phyloP scores from a whole-genome alignment of 2,888 invertebrate genomes.

The Sphinx pinastri region DNA sequence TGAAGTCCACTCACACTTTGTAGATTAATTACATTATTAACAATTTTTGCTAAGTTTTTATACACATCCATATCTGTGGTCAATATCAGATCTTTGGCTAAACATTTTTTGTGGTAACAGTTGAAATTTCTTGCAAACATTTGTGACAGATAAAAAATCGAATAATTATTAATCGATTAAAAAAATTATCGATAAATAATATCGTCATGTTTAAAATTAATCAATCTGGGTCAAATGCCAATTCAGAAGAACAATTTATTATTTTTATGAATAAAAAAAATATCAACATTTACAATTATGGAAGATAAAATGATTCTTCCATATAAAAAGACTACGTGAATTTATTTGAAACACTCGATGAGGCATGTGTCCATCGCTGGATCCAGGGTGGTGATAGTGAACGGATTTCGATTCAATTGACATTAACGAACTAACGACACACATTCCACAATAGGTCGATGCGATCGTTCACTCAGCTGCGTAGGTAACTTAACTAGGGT shows the following conservation, averaged over 20 bases:
- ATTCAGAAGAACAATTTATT: too few relatives aligned
- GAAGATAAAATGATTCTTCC: not conserved
- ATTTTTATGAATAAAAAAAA: too few relatives aligned
- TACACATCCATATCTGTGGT: not conserved
- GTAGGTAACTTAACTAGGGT: not conserved
- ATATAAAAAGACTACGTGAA: not conserved
- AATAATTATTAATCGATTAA: conserved; percentile 31
- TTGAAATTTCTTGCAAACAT: not conserved
- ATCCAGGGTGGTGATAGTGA: not conserved
- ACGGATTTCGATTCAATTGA: conserved; percentile 12
- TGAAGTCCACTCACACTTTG: too few relatives aligned
- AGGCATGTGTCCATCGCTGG: not conserved
- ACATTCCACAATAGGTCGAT: not conserved
- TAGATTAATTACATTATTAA: too few relatives aligned
- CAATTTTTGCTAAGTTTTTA: not conserved
- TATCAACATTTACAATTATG: not conserved
- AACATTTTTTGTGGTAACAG: conserved; percentile 35
- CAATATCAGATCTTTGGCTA: conserved; percentile 41
- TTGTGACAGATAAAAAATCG: conserved; percentile 14
- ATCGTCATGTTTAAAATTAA: not conserved
- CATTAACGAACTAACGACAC: not conserved
- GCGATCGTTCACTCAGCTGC: not conserved
- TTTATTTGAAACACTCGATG: not conserved
- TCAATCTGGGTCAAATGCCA: too few relatives aligned
- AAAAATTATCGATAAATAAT: not conserved